Evolutionary conservation across 64 coral and sea anemone genomes (phyloP), one percentile per base, ranked within the genome.

Genomic region (Montipora efflorescens): DNA sequence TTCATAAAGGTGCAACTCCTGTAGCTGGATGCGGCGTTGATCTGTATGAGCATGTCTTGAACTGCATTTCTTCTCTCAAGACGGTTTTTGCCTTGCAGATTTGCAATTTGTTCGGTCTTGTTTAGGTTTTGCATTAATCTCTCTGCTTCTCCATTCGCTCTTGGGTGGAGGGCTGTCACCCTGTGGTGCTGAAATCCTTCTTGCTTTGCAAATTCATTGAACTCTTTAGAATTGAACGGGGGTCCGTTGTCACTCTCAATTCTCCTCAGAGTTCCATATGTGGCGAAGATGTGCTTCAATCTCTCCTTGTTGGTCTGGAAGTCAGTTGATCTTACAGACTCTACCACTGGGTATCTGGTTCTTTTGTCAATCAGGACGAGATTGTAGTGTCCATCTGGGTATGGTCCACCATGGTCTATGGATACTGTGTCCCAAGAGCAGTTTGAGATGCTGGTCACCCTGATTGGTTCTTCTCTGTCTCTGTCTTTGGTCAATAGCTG

Each of bases 161-260:
- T 67, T n/a, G 75, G 83, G 75, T 91, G 88, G 5, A 57, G 43
- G 5, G 94, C 89, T 57, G 83, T 92, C 69, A 95, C 48, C 11
- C 36, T 95, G 90, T 95, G 94, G 47, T 84, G 81, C 46, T 91
- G 14, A 46, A 91, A 91, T 91, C 75, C 88, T 87, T 95, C 94
- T 55, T 87, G 7, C 8, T 67, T 21, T 19, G 75, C 94, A 58
- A 95, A 91, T 10, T 91, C 89, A 18, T 68, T 48, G 77, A 87
- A 95, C 8, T 95, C 89, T 76, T 89, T 89, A 36, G 89, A 91
- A 46, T 88, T 92, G 75, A 95, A 95, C 9, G 94, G 94, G 36
- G 84, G 90, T 91, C 90, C 77, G 47, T 92, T 92, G 82, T 92
- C 84, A 14, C 62, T 88, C 49, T 92, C 77, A 2, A 89, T 16